Base-by-base conservation (phyloP, 2,797 vertebrate species). In the Yasuhikotakia modesta region DNA sequence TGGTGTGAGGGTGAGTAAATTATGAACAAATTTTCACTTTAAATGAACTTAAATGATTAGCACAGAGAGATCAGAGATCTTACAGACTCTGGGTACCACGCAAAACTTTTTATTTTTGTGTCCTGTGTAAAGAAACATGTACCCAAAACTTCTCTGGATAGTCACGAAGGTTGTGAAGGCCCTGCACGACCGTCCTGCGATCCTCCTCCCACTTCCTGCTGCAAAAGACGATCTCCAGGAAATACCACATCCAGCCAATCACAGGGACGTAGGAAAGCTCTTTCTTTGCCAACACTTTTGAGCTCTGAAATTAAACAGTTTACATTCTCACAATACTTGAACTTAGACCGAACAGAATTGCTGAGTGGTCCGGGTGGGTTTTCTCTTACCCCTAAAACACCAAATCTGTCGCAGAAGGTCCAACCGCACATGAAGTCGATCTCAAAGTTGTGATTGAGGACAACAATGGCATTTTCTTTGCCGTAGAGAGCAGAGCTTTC, bases 191-290 rank as follows among this genome's bases (percentile, higher is more conserved):
- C 0, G 92, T 97, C 83, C 78, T 93, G 14, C 94, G 90, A 86
- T 99, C 98, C 27, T 98, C 96, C 73, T 98, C 97, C 97, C 98
- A 99, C 80, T 95, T 96, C 63, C 98, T 94, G 50, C 95, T 95
- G 87, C 96, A 98, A 90, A 99, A 99, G 46, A 98, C 96, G 1
- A 98, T 96, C 90, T 99, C 98, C 7, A 96, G 88, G 88, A 99
- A 99, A 90, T 97, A 97, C 98, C 98, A 99, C 96, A 98, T 98
- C 97, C 97, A 99, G 77, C 98, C 98, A 24, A 99, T 96, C 50
- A 99, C 70, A 0, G 98, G 98, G 45, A 99, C 89, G 13, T 95
- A 99, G 5, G 95, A 90, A 81, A 99, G 87, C 84, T 99, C 95
- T 69, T 97, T 96, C 89, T 99, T 99, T 61, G 96, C 97, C 76